phyloP scores from a whole-genome alignment of 2,888 invertebrate genomes.

The Eupithecia pulchellata region DNA sequence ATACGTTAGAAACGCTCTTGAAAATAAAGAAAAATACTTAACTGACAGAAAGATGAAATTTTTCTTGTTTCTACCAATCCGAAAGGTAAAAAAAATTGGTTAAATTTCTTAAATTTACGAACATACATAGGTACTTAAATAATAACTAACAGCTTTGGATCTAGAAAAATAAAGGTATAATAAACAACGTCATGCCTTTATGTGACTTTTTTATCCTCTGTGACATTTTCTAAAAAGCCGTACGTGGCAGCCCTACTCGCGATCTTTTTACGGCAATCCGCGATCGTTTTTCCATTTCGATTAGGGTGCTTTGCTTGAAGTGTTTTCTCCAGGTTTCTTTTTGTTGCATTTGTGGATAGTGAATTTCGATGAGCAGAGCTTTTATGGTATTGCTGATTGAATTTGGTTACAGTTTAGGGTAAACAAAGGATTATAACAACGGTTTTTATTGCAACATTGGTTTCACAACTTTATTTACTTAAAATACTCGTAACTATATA shows the following conservation, averaged over 20 bases:
- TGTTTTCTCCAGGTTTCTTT: conserved; percentile 56
- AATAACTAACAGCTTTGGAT: too few relatives aligned
- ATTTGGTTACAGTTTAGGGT: conserved; percentile 11
- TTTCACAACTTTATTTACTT: background rate
- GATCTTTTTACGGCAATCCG: conserved; percentile 82
- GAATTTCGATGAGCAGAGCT: conserved; percentile 54
- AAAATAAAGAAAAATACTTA: too few relatives aligned
- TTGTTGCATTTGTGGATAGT: conserved; percentile 52
- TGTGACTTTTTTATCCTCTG: too few relatives aligned
- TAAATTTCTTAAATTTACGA: too few relatives aligned
- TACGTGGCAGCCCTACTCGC: conserved; percentile 44
- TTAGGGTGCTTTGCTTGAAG: conserved; percentile 68
- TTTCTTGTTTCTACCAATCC: too few relatives aligned
- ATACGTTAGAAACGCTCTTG: too few relatives aligned
- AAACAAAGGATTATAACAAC: conserved; percentile 1
- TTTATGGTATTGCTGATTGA: conserved; percentile 30
- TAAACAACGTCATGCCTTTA: too few relatives aligned
- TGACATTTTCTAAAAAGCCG: conserved; percentile 16
- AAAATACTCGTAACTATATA: too few relatives aligned
- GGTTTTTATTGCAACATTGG: background rate
- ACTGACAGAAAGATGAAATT: too few relatives aligned
- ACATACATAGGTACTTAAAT: too few relatives aligned
- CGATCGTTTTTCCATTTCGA: conserved; percentile 79
- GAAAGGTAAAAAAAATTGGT: too few relatives aligned
- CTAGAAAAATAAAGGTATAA: too few relatives aligned